These are phyloP conservation scores for Notocelia uddmanniana DNA, from an alignment of 2,888 invertebrate species.

Conservation along the genomic window DNA sequence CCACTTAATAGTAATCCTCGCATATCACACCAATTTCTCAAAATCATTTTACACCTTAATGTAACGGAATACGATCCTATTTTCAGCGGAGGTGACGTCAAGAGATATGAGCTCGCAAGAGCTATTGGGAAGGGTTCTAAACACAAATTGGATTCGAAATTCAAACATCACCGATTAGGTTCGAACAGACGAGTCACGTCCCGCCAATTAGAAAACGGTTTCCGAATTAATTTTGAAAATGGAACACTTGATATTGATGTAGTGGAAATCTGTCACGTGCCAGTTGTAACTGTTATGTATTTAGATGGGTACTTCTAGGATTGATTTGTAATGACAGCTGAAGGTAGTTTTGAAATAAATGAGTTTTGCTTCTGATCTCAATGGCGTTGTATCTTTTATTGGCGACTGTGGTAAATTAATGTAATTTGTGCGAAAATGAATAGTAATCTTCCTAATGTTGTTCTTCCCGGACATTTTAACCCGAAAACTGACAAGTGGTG, in stretches of 20 bases:
- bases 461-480: too few relatives aligned
- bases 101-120: constrained; percentile 16
- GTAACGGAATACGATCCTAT: neutral
- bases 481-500: too few relatives aligned
- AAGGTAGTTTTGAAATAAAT: too few relatives aligned
- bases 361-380: too few relatives aligned
- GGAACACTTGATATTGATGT: constrained; percentile 84
- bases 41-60: constrained; percentile 2
- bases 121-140: constrained; percentile 52
- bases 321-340: too few relatives aligned
- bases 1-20: neutral
- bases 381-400: too few relatives aligned
- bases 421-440: too few relatives aligned
- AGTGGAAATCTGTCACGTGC: constrained; percentile 77
- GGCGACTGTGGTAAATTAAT: too few relatives aligned
- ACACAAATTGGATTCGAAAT: constrained; percentile 77
- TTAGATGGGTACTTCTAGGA: too few relatives aligned
- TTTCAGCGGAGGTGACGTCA: neutral
- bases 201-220: constrained; percentile 82
- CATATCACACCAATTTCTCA: neutral
- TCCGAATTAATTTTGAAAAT: constrained; percentile 83
- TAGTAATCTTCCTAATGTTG: too few relatives aligned
- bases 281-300: too few relatives aligned
- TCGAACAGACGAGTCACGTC: constrained; percentile 76
- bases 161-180: constrained; percentile 78